Evolutionary conservation across 2,113 vertebrate species (phyloP), one percentile per base, ranked within the genome.

Genomic region (Misgurnus anguillicaudatus): DNA sequence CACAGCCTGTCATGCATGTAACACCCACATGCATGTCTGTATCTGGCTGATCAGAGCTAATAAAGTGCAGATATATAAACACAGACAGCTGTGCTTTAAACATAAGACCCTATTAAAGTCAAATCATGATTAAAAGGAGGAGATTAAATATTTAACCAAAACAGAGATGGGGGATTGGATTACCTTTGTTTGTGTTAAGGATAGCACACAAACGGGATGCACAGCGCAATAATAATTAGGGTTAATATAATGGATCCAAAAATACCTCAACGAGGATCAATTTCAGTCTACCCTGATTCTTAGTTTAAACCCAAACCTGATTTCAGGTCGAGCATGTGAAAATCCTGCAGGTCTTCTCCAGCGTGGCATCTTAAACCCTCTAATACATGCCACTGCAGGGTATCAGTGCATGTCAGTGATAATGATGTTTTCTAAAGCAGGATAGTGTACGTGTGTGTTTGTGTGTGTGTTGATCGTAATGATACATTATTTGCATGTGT

Each of bases 391-490:
- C 31, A 55, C 31, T 10, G 31, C 71, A 61, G 19, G 38, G 55
- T 72, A 4, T 66, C 2, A 55, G 62, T 63, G 10, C 21, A 57
- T 53, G 45, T n/a, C 6, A 24, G 58, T 4, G 53, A 84, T 81
- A 81, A 79, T 79, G 51, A 79, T 81, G 79, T 55, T 60, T 84
- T 70, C 48, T 41, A 51, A 80, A 70, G 64, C 41, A 66, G 62
- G 31, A 45, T 76, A 74, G 17, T 65, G 47, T 71, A 16, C 41
- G 8, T 41, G 48, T n/a, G n/a, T n/a, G n/a, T n/a, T n/a, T 63
- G 36, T 73, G 68, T 55, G 42, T 51, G 73, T 66, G 38, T 47
- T 74, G 67, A 66, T 42, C 63, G 78, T 84, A 81, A 81, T 78
- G 70, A 79, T 81, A 65, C 11, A 16, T 81, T 81, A 13, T 81